Percentiles rank a stretch among this genome's conserved stretches.
Evolutionary conservation across 2,888 invertebrate genomes (phyloP).

Genomic region (Apamea epomidion): DNA sequence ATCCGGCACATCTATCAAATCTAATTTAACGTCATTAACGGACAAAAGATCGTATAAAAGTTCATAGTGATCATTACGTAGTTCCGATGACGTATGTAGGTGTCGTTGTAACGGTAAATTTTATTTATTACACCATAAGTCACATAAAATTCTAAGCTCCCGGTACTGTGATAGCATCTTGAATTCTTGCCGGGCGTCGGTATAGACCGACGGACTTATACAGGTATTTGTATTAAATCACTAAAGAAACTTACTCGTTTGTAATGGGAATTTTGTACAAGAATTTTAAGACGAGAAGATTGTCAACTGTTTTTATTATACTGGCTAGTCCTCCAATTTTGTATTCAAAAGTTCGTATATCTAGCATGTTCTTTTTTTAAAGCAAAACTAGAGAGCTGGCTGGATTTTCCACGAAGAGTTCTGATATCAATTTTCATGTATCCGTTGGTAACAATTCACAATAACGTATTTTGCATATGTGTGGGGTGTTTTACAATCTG

Average conservation of each 20-base stretch:
- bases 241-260: constrained; percentile 28
- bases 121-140: constrained; percentile 89
- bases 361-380: neutral
- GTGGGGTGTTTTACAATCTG: constrained; percentile 58
- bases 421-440: constrained; percentile 61
- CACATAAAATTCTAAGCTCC: constrained; percentile 88
- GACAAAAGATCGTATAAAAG: constrained; percentile 59
- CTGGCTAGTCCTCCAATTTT: constrained; percentile 5
- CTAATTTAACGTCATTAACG: constrained; percentile 55
- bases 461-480: constrained; percentile 56
- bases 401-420: constrained; percentile 30
- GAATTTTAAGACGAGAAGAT: constrained; percentile 26
- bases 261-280: constrained; percentile 26
- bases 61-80: constrained; percentile 67
- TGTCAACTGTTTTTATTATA: constrained; percentile 18
- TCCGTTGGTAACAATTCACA: constrained; percentile 52
- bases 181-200: constrained; percentile 81
- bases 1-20: constrained; percentile 51
- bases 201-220: constrained; percentile 63
- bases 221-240: constrained; percentile 59
- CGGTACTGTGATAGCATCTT: constrained; percentile 85
- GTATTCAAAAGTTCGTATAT: neutral
- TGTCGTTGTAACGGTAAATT: constrained; percentile 85
- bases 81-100: constrained; percentile 84
- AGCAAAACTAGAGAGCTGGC: neutral